Conservation (phyloP, 2,888 invertebrate species). For the Hylaea fasciaria region DNA sequence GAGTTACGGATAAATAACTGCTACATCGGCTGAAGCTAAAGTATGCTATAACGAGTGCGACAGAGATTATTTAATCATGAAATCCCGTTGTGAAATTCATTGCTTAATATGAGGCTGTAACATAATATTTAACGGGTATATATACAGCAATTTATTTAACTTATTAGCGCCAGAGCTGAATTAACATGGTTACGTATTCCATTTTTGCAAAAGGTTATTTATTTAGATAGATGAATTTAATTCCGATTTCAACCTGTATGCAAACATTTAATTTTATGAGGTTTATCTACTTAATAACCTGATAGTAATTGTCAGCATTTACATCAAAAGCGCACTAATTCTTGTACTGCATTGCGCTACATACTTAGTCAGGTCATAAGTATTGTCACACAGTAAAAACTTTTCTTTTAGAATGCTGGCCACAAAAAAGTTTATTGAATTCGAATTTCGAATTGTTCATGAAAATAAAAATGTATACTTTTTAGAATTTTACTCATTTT, state of each 20-base stretch:
- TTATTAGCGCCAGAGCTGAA: conserved; percentile 5
- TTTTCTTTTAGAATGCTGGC: no score
- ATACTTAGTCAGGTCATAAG: no score
- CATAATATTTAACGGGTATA: conserved; percentile 17
- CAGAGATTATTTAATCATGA: conserved; percentile 12
- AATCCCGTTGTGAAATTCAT: conserved; percentile 12
- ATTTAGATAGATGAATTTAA: neutral
- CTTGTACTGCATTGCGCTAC: no score
- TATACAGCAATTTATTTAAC: conserved; percentile 13
- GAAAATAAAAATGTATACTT: no score
- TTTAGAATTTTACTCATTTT: no score
- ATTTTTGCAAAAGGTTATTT: conserved; percentile 9
- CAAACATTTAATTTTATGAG: neutral
- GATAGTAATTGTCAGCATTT: no score
- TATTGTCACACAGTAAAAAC: no score
- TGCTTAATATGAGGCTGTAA: conserved; percentile 11
- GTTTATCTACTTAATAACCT: no score
- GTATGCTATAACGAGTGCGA: conserved; percentile 8
- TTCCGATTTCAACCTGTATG: conserved; percentile 1
- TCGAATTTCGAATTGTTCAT: no score
- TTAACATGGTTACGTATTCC: conserved; percentile 16
- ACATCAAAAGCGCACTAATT: no score
- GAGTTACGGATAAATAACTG: conserved; percentile 4
- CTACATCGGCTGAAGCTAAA: conserved; percentile 9
- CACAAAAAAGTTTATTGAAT: no score